These are phyloP conservation scores for Lasioglossum calceatum DNA, from an alignment of 2,888 invertebrate genomes.

Conservation along the genomic window DNA sequence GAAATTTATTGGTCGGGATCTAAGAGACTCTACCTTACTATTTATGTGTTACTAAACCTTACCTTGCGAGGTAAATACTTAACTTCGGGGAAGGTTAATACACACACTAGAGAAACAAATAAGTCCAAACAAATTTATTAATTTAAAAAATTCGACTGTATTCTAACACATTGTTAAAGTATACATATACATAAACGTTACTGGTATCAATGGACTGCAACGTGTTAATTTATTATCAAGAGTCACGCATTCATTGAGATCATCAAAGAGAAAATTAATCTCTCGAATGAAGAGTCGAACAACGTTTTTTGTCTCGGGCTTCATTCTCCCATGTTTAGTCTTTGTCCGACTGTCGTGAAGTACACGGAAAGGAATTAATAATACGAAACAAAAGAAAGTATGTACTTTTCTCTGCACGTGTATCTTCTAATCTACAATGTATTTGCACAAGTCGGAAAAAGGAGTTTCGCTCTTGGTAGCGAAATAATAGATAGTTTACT, in stretches of 20 bases:
- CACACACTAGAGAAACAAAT: background rate
- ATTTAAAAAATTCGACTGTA: background rate
- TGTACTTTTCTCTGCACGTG: background rate
- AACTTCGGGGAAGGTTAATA: background rate
- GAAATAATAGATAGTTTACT: conserved; percentile 44
- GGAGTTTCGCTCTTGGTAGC: conserved; percentile 32
- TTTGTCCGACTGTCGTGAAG: background rate
- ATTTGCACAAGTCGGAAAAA: conserved; percentile 23
- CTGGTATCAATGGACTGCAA: background rate
- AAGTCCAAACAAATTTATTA: background rate
- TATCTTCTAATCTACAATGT: conserved; percentile 9
- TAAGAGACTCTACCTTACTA: no score
- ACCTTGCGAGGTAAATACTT: background rate
- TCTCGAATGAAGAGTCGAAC: background rate
- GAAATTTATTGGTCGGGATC: no score
- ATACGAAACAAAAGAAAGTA: conserved; percentile 15
- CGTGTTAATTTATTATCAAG: background rate
- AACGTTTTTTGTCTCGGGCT: background rate
- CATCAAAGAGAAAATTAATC: background rate
- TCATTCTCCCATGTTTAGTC: conserved; percentile 12
- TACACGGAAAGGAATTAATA: background rate
- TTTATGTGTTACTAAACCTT: no score
- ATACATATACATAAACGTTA: background rate
- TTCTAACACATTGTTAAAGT: background rate
- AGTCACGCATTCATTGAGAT: background rate